Conservation (phyloP, 64 coral and sea anemone species). For the Orbicella faveolata region DNA sequence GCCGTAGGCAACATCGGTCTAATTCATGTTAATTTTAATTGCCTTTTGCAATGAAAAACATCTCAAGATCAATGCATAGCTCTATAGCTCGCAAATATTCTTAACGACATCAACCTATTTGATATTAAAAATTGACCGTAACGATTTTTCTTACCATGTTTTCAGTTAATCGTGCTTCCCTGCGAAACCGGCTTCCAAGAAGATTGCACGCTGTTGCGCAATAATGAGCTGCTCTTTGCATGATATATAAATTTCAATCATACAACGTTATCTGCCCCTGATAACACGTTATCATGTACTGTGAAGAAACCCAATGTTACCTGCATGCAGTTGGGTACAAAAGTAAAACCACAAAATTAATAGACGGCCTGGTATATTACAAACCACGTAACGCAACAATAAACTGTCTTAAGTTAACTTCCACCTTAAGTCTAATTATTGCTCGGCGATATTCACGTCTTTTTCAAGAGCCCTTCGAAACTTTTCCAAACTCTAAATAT, state of each 20-base stretch:
- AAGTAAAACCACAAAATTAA: neutral
- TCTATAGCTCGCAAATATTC: neutral
- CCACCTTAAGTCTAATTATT: neutral
- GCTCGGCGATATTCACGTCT: neutral
- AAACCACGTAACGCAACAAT: constrained; percentile 4
- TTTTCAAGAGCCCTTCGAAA: neutral
- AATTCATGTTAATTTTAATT: constrained; percentile 19
- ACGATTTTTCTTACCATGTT: neutral
- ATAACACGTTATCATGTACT: neutral
- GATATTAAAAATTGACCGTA: neutral
- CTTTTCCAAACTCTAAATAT: neutral
- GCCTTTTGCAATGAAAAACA: constrained; percentile 13
- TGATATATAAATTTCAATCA: neutral
- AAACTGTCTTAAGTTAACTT: neutral
- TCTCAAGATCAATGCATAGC: neutral
- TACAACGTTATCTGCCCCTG: too few species aligned
- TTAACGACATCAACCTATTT: neutral
- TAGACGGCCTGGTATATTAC: neutral
- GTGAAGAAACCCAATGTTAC: neutral
- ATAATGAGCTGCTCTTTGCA: neutral
- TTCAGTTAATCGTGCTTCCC: neutral
- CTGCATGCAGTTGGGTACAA: neutral
- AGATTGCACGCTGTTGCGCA: neutral
- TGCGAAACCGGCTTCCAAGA: neutral
- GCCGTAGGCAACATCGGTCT: neutral